Evolutionary conservation across 1,140 invertebrate genomes (phyloP).

Genomic region (Platyscapa corneri): DNA sequence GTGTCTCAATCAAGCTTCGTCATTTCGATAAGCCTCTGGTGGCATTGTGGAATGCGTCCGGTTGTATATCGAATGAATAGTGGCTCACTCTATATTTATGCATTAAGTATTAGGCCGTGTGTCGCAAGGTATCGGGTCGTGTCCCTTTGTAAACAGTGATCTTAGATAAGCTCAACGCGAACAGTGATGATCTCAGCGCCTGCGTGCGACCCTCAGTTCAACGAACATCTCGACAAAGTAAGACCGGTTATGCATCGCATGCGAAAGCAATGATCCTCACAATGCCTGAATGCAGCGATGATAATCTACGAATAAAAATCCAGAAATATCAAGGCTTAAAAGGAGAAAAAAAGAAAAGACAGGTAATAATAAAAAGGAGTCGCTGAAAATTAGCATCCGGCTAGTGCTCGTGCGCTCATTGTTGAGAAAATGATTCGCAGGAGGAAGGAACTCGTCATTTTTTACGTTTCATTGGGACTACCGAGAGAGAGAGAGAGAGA

Average conservation of each 20-base stretch:
- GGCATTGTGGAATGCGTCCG: constrained; percentile 57
- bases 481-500: background rate
- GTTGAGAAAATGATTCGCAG: background rate
- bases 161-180: constrained; percentile 60
- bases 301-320: constrained; percentile 32
- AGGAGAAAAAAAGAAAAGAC: background rate
- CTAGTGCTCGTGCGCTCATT: background rate
- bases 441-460: background rate
- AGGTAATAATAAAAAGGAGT: constrained; percentile 3
- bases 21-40: constrained; percentile 49
- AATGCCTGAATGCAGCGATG: constrained; percentile 31
- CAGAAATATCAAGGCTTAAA: constrained; percentile 16
- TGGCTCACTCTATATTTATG: constrained; percentile 60
- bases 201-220: constrained; percentile 42
- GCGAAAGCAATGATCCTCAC: constrained; percentile 27
- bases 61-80: constrained; percentile 56
- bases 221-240: constrained; percentile 44
- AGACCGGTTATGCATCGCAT: constrained; percentile 44
- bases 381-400: background rate
- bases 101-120: constrained; percentile 59
- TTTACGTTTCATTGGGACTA: constrained; percentile 30
- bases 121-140: constrained; percentile 53
- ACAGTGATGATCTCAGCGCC: constrained; percentile 57
- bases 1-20: constrained; percentile 58
- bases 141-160: constrained; percentile 56